Evolutionary conservation across 2,888 invertebrate species (phyloP), one percentile per base, ranked within the genome.

Genomic region (Drosophila nr. perissopoda): DNA sequence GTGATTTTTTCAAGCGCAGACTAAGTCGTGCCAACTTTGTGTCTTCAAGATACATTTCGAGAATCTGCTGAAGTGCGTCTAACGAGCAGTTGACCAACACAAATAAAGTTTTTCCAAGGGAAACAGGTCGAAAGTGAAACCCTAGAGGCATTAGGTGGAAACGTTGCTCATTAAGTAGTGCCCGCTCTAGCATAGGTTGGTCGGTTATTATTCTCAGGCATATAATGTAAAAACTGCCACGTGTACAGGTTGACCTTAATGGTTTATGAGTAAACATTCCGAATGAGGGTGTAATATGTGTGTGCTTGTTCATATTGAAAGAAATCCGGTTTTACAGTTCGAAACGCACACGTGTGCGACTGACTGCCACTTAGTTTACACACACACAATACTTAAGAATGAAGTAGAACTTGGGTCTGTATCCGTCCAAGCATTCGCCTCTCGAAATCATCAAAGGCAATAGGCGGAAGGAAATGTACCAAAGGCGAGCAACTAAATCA

Each of bases 291-390:
- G 16, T 38, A 8, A 13, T 21, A 4, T 38, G 29, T 29, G 36
- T 31, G 38, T 33, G 13, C n/a, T 18, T 49, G 56, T 13, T n/a
- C 45, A 58, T 48, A 38, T 66, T 54, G 36, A 58, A 78, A 29
- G 33, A 56, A 79, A 78, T 70, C 73, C 69, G 59, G 64, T 65
- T 78, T 79, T 70, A 68, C 78, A 79, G 78, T 68, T 70, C 57
- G 57, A 52, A 73, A 69, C 66, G 49, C 73, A 76, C 73, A 64
- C 58, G 75, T 59, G 38, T 56, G 33, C 40, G 34, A 25, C 36
- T 8, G 36, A 36, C 45, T 67, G 60, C 16, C 52, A 27, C 48
- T 42, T 34, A 29, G 34, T 48, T 33, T 31, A n/a, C 51, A 45
- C 33, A 49, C 49, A 33, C 21, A 48, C 13, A 53, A 49, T 13